Evolutionary conservation across 1,140 invertebrate genomes (phyloP).

Genomic region (Drosophila triauraria): DNA sequence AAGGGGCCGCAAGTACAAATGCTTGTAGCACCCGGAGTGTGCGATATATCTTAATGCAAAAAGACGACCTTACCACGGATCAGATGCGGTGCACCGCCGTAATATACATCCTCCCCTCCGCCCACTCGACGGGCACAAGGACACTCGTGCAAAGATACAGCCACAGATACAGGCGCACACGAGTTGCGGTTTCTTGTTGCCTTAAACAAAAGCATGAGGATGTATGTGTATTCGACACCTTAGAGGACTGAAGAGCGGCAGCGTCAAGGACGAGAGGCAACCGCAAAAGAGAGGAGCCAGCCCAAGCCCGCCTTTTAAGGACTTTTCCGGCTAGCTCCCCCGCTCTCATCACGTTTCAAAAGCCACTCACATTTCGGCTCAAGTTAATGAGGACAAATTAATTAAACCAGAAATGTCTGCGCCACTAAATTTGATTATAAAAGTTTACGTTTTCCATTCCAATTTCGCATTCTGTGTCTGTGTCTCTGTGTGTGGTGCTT

Average conservation of each 20-base stretch:
- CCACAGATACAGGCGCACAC: slow-evolving; percentile 19
- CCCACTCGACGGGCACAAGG: slow-evolving; percentile 1
- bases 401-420: slow-evolving; percentile 76
- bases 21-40: slow-evolving; percentile 41
- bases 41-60: slow-evolving; percentile 75
- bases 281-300: slow-evolving; percentile 20
- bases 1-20: slow-evolving; percentile 73
- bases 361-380: slow-evolving; percentile 45
- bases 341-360: slow-evolving; percentile 39
- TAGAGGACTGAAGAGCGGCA: slow-evolving; percentile 6
- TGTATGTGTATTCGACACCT: slow-evolving; percentile 19
- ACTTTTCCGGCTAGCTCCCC: slow-evolving; percentile 14
- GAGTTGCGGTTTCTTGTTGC: slow-evolving; percentile 50
- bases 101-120: slow-evolving; percentile 20
- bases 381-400: slow-evolving; percentile 81
- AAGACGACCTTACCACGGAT: slow-evolving; percentile 40
- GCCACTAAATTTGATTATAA: slow-evolving; percentile 68
- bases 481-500: slow-evolving; percentile 8
- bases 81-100: slow-evolving; percentile 64
- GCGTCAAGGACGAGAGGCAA: slow-evolving; percentile 23
- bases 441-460: slow-evolving; percentile 54
- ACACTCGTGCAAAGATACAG: slow-evolving; percentile 16
- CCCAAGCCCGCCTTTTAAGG: not conserved
- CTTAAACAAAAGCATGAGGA: slow-evolving; percentile 40
- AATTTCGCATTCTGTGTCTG: slow-evolving; percentile 17